These are phyloP conservation scores for Leptopterna dolabrata DNA, from an alignment of 2,888 invertebrate genomes.

Conservation along the genomic window DNA sequence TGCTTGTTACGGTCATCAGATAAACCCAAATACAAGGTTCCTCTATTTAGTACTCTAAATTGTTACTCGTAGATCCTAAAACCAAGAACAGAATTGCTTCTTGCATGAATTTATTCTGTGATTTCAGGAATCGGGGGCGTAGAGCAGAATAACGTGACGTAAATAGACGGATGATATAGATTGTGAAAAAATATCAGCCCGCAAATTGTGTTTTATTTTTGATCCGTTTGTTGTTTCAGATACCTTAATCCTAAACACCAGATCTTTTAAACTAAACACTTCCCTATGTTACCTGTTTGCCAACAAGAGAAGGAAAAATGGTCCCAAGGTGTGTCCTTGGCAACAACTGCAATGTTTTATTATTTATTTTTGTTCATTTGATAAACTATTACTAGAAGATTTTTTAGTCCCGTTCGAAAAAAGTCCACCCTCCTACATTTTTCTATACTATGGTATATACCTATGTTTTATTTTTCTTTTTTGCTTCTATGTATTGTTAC, in stretches of 20 bases:
- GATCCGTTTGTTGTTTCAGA: slow-evolving; percentile 58
- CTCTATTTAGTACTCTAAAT: not conserved
- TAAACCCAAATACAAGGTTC: not conserved
- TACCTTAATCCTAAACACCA: slow-evolving; percentile 17
- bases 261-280: not conserved
- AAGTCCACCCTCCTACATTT: not conserved
- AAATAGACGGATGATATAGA: not conserved
- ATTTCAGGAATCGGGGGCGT: slow-evolving; percentile 53
- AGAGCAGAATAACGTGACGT: not conserved
- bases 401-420: not conserved
- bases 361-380: slow-evolving; percentile 24
- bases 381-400: slow-evolving; percentile 1
- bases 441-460: slow-evolving; percentile 49
- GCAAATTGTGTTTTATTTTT: slow-evolving; percentile 39
- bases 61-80: too few species aligned
- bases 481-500: slow-evolving; percentile 66
- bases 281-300: slow-evolving; percentile 31
- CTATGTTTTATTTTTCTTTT: slow-evolving; percentile 62
- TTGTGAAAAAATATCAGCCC: not conserved
- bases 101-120: slow-evolving; percentile 54
- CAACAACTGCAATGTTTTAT: not conserved
- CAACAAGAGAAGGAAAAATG: not conserved
- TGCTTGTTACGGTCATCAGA: not conserved
- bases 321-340: not conserved
- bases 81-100: not conserved